phyloP scores from a whole-genome alignment of 2,888 invertebrate genomes.

The Tenthredo distinguenda region DNA sequence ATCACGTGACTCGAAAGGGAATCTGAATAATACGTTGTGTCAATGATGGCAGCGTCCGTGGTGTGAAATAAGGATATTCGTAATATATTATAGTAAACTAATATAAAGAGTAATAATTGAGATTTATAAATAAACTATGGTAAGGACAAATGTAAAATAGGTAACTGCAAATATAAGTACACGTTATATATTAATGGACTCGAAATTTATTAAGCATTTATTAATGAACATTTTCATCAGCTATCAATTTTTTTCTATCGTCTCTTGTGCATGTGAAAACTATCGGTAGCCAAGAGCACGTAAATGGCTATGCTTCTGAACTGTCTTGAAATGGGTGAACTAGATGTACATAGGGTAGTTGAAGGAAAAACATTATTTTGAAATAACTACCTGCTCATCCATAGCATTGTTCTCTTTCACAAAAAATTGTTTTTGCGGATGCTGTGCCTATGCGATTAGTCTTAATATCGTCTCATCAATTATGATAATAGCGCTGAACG shows the following conservation, averaged over 20 bases:
- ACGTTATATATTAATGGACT: constrained; percentile 54
- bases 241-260: neutral
- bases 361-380: neutral
- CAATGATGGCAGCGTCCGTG: neutral
- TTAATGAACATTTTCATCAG: neutral
- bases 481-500: neutral
- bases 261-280: neutral
- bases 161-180: constrained; percentile 57
- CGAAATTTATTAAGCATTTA: constrained; percentile 17
- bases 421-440: neutral
- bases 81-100: constrained; percentile 60
- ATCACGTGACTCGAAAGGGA: neutral
- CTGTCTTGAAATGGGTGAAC: neutral
- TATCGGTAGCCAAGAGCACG: neutral
- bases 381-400: neutral
- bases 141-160: constrained; percentile 61
- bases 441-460: neutral
- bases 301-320: neutral
- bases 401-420: neutral
- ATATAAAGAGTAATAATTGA: constrained; percentile 58
- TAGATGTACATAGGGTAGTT: neutral
- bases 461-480: neutral
- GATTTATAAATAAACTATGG: constrained; percentile 53
- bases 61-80: constrained; percentile 33
- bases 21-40: constrained; percentile 48